Base-by-base conservation (phyloP, 1,140 invertebrate genomes). In the Drosophila nasuta region DNA sequence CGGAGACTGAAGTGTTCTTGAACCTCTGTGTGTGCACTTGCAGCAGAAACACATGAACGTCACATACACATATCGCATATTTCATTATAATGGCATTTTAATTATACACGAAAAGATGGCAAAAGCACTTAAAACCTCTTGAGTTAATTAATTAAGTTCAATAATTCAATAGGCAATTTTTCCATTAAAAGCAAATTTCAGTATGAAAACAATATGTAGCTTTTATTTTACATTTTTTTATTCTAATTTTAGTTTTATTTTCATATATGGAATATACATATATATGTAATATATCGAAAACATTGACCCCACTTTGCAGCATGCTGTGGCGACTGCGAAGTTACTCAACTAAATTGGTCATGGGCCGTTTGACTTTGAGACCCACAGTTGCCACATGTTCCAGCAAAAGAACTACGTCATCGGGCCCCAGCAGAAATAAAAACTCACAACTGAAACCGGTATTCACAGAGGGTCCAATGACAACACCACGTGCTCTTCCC, bases 61-160 rank as follows among this genome's bases (percentile, higher is more conserved):
- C 43, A 33, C 20, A 13, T 28, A 46, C 59, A 41, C 59, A 45
- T 60, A 66, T 73, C 41, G 48, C 35, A 54, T 66, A 83, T 74
- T 74, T 81, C 65, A 56, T 54, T 73, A 69, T 78, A 78, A 83
- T 87, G 82, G 80, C 59, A 69, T 82, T 87, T 88, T 83, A 88
- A 88, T 88, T 80, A 88, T 88, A 70, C 80, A 82, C 64, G 20
- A 68, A 78, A 59, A 70, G 35, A 13, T 28, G 25, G 33, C n/a
- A 38, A 58, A 64, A 20, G 57, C 70, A 78, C 80, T 88, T 62
- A 41, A 72, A 71, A 45, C 35, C 76, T 60, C 63, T 85, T 65
- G 43, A 72, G 63, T 67, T 5, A 38, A 79, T 71, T 72, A 79
- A 87, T 87, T 78, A 72, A 78, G 70, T 83, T 81, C 52, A 70